Evolutionary conservation across 2,113 vertebrate species (phyloP), one percentile per base, ranked within the genome.

Genomic region (Callithrix jacchus): DNA sequence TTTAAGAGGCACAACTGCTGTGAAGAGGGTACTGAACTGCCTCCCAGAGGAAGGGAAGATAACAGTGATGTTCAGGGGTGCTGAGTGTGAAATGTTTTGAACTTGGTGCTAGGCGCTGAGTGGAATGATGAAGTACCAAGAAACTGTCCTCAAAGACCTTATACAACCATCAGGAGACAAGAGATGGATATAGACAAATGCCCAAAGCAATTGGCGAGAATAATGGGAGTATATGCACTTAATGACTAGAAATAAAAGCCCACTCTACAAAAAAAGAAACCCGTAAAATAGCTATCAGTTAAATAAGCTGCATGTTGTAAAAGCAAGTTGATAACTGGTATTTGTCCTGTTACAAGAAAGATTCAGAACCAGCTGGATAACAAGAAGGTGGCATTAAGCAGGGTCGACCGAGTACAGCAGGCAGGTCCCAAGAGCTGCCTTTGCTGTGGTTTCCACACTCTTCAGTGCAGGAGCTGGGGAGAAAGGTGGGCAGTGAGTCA

Each of bases 201-300:
- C 14, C 5, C 17, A 81, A 37, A 74, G 56, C n/a, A 84, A 18
- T 66, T 61, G 95, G 61, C 77, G 16, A 94, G 82, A 91, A 89
- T 56, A 61, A 73, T 61, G 37, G 54, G 35, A 71, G 54, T 42
- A 32, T 20, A 17, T 11, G 37, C 35, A 23, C 49, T 64, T 88
- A 85, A 64, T 66, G 84, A 45, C 56, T 71, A 32, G 71, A 94
- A 87, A 71, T 76, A 86, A 87, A 91, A 90, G 58, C 45, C 35
- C 49, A 87, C 71, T 91, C 73, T 70, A 82, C 1, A 68, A 58
- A 64, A 35, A 80, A 83, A 87, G 73, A 52, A n/a, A 79, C 47
- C 54, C 42, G 18, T 66, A 49, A 82, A 70, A 58, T 54, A 87
- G 37, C 54, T 77, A n/a, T 52, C 35, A 30, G 54, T 30, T 21